Evolutionary conservation across 2,888 invertebrate genomes (phyloP), one percentile per base, ranked within the genome.

Genomic region (Macaria notata): DNA sequence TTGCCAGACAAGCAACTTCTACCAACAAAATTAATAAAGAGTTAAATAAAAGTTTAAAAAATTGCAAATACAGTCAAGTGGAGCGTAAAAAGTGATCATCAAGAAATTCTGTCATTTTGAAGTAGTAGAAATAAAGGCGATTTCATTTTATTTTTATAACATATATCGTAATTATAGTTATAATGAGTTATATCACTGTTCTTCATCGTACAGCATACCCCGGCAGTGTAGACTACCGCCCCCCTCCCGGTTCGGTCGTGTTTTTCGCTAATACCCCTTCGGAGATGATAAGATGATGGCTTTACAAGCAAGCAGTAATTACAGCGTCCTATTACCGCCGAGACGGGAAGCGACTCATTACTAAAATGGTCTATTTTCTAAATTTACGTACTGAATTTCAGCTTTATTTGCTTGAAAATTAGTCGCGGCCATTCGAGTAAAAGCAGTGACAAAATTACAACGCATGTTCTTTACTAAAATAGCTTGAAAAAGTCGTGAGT

Each of bases 261-360:
- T 89, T 89, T 88, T 88, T 86, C 83, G 78, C 79, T 88, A 87
- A 89, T 87, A 86, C 87, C 85, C 84, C 81, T 86, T 85, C 76
- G 75, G 81, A 86, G 84, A 85, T 85, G 86, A 88, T 88, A 87
- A 90, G 87, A 88, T 88, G 87, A 88, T 88, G 86, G 85, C 85
- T 88, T 88, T 86, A 87, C 85, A 88, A 87, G 87, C 84, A 85
- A 84, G 81, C 83, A 84, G 87, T 89, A 89, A 90, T 88, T 88
- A 89, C 81, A 80, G 76, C 79, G 80, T 83, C 85, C 85, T 88
- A 88, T 88, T 88, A 88, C 84, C 74, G 79, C 77, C 75, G 76
- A 70, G 59, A 59, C 45, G 54, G 59, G 76, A 78, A 80, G 73
- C 71, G 69, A 75, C 73, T 78, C 80, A 79, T 78, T 78, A 76